A percentile compares a stretch with the other conserved stretches of the same genome.
Evolutionary conservation across 2,113 vertebrate genomes (phyloP).

Genomic region (Thamnophis sirtalis): DNA sequence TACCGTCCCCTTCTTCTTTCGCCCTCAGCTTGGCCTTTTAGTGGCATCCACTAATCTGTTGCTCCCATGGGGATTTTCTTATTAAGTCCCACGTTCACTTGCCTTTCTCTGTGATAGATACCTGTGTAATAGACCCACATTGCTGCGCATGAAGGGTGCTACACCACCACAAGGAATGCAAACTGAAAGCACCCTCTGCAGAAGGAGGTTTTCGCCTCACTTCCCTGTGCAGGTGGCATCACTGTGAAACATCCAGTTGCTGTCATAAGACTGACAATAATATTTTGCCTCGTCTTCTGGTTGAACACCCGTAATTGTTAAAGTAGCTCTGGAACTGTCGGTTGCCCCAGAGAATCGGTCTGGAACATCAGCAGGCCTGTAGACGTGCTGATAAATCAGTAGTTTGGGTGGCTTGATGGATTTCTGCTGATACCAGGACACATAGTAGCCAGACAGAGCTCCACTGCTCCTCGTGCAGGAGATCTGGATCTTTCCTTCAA

Average conservation of each 20-base stretch:
- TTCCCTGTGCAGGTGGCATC: neutral
- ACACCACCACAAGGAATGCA: neutral
- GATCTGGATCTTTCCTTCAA: neutral
- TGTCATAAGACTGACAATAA: neutral
- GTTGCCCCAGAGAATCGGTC: neutral
- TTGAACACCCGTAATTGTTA: conserved; percentile 8
- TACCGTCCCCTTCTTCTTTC: too few relatives aligned
- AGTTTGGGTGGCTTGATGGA: accelerated
- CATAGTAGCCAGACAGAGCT: neutral
- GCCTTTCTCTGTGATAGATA: too few relatives aligned
- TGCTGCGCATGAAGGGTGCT: too few relatives aligned
- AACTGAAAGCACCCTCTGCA: neutral
- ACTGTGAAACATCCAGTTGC: neutral
- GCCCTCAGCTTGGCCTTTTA: too few relatives aligned
- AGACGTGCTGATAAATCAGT: accelerated
- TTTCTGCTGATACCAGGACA: conserved; percentile 26
- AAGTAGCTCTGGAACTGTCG: neutral
- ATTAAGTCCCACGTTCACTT: too few relatives aligned
- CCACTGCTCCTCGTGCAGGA: neutral
- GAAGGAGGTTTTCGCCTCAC: neutral
- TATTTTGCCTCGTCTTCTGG: neutral
- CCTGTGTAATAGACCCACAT: too few relatives aligned
- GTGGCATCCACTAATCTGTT: too few relatives aligned
- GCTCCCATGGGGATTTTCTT: too few relatives aligned
- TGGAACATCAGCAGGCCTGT: neutral